Base-by-base conservation (phyloP, 2,113 vertebrate genomes). In the Hepsetus odoe region DNA sequence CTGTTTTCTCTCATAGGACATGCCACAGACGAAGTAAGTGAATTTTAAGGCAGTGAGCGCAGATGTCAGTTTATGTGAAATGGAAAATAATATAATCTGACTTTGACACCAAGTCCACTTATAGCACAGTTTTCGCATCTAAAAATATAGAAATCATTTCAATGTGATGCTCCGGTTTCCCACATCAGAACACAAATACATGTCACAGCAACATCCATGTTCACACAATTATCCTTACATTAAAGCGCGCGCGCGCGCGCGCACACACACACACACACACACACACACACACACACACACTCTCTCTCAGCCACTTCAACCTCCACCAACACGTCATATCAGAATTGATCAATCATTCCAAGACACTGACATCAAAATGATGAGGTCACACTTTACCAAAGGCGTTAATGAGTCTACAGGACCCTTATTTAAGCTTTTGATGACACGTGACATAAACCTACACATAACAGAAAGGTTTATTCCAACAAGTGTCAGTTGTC, bases 21-120 rank as follows among this genome's bases (percentile, higher is more conserved):
- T 94, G 94, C 94, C 87, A 78, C 91, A 93, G 93, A 93, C 94
- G 85, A 89, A 94, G 92, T 90, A 91, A 92, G 93, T 93, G 92
- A 67, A 91, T 89, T 92, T 97, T 97, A 98, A 98, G 96, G 97
- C 96, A 97, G 96, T 96, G 96, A 95, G 95, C 94, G 89, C 89
- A 91, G 87, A 89, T 87, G 86, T 89, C 68, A 81, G 86, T 88
- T 88, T 80, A 85, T 88, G 82, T 74, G 82, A 90, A 86, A 84
- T 85, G 76, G 74, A 85, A 79, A 87, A 88, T 28, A 56, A 80
- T 85, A 83, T 82, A 83, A 69, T 80, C 73, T 80, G 87, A 90
- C 85, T 86, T 80, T 80, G 85, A 86, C 53, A 85, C 87, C 79
- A 85, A 86, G 85, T 88, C 87, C 73, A 73, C 81, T 77, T 86